Evolutionary conservation across 2,113 vertebrate species (phyloP).

Genomic region (Tragelaphus scriptus): DNA sequence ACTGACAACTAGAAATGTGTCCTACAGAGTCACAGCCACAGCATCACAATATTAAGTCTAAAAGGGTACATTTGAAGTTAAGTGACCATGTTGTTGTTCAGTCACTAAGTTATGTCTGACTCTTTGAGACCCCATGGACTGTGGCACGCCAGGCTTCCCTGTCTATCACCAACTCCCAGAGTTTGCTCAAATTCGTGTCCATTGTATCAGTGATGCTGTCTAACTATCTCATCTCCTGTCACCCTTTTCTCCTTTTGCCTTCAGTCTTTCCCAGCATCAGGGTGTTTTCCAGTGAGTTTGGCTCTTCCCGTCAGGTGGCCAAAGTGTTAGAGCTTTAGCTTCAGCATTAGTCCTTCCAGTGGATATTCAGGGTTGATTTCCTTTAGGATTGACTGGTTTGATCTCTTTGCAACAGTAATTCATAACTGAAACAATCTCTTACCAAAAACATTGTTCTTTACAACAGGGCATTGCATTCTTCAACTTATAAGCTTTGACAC

Average conservation of each 20-base stretch:
- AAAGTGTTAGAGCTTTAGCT: background rate
- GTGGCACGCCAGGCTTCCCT: background rate
- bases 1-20: background rate
- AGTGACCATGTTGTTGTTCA: background rate
- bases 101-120: background rate
- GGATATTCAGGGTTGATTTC: background rate
- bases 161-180: background rate
- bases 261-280: background rate
- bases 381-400: background rate
- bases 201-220: background rate
- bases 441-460: background rate
- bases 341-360: background rate
- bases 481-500: background rate
- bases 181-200: background rate
- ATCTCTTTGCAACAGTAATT: background rate
- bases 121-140: background rate
- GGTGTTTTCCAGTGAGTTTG: background rate
- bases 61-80: background rate
- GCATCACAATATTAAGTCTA: background rate
- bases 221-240: background rate
- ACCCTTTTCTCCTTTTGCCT: background rate
- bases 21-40: background rate
- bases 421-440: background rate
- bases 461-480: background rate
- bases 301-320: background rate